phyloP scores from a whole-genome alignment of 1,140 invertebrate species.

The Drosophila pseudoobscura region DNA sequence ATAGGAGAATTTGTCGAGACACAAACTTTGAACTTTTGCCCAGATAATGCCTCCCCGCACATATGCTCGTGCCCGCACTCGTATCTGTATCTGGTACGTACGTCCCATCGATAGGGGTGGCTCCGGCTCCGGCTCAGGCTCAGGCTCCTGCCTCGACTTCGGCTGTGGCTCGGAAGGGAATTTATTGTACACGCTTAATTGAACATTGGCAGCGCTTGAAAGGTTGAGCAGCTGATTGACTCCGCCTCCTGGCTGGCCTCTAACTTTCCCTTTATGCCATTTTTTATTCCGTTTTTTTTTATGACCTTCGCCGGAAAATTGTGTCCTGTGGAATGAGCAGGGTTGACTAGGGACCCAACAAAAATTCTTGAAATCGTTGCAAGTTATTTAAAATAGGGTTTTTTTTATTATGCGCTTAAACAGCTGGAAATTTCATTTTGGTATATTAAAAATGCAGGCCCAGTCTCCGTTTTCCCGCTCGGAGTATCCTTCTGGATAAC shows the following conservation, averaged over 20 bases:
- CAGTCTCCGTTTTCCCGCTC: conserved; percentile 1
- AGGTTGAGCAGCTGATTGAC: conserved; percentile 70
- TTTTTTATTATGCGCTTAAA: conserved; percentile 63
- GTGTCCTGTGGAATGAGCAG: background rate
- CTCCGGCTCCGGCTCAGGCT: conserved; percentile 8
- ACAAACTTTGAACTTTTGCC: conserved; percentile 69
- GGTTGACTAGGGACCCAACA: background rate
- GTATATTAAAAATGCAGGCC: conserved; percentile 69
- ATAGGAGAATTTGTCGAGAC: conserved; percentile 39
- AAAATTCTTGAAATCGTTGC: conserved; percentile 46
- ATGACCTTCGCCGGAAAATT: conserved; percentile 45
- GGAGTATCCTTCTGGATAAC: conserved; percentile 15
- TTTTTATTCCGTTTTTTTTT: conserved; percentile 56
- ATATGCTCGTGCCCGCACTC: conserved; percentile 42
- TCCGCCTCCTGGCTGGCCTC: conserved; percentile 37
- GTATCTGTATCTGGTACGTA: background rate
- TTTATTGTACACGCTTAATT: conserved; percentile 79
- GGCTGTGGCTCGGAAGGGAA: conserved; percentile 28
- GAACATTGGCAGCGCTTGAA: conserved; percentile 75
- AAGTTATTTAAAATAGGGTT: conserved; percentile 70
- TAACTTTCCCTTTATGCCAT: conserved; percentile 22
- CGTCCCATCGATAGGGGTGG: conserved; percentile 40
- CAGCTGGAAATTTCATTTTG: conserved; percentile 67
- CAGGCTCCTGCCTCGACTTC: background rate
- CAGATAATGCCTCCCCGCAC: conserved; percentile 43